phyloP scores from a whole-genome alignment of 2,113 vertebrate species.

The Hystrix brachyura region DNA sequence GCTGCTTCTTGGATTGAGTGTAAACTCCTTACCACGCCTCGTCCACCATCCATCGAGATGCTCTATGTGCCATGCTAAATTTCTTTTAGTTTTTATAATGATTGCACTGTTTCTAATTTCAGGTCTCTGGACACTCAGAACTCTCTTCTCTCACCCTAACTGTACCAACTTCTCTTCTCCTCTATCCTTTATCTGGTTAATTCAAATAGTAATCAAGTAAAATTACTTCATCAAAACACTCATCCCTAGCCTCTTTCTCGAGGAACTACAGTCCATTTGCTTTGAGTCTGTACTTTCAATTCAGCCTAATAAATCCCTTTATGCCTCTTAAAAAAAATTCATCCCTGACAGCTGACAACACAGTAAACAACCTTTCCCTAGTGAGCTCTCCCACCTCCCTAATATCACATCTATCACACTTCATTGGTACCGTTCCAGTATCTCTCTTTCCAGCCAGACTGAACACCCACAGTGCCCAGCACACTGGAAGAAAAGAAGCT shows the following conservation, averaged over 20 bases:
- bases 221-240: constrained; percentile 8
- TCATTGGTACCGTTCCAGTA: not conserved
- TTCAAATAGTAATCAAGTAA: not conserved
- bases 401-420: not conserved
- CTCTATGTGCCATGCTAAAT: not conserved
- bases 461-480: not conserved
- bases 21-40: not conserved
- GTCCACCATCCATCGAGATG: not conserved
- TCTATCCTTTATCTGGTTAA: not conserved
- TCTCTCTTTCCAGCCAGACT: constrained; percentile 18
- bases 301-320: not conserved
- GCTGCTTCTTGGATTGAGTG: not conserved
- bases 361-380: not conserved
- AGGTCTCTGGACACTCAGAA: not conserved
- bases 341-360: not conserved
- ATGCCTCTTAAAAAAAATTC: not conserved
- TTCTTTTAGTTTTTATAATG: not conserved
- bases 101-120: not conserved
- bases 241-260: not conserved
- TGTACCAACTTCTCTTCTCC: not conserved
- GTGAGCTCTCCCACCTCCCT: not conserved
- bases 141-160: not conserved
- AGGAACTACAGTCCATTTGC: not conserved
- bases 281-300: not conserved
- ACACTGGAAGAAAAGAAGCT: constrained; percentile 15